Conservation (phyloP, 2,888 invertebrate genomes). For the Patella depressa region DNA sequence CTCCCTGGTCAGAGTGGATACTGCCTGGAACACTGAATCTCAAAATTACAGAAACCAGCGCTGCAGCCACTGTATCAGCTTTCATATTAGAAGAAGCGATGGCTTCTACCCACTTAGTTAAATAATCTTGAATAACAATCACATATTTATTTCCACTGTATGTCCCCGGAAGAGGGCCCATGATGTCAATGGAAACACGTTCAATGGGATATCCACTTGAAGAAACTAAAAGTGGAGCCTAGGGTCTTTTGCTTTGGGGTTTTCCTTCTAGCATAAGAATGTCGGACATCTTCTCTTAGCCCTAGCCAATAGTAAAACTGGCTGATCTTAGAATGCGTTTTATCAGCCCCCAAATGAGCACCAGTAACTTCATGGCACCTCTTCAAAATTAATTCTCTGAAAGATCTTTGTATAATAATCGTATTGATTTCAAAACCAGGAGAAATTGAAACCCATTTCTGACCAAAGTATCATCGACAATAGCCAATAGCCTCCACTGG, state of each 20-base stretch:
- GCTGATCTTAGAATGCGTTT: neutral
- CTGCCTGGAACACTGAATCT: neutral
- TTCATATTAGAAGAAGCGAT: neutral
- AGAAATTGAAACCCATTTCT: conserved; percentile 2
- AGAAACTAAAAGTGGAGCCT: neutral
- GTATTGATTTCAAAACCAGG: neutral
- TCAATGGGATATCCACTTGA: conserved; percentile 1
- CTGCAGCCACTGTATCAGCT: conserved; percentile 11
- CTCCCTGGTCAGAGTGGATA: too few relatives aligned
- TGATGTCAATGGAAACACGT: conserved; percentile 9
- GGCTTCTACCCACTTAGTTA: conserved; percentile 8
- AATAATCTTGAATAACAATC: conserved; percentile 8
- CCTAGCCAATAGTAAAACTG: neutral
- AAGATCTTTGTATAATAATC: neutral
- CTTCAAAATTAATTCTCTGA: neutral
- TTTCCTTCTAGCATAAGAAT: neutral
- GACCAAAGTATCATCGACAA: neutral
- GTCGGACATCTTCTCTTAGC: neutral
- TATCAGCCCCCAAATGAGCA: too few relatives aligned
- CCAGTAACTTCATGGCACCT: neutral
- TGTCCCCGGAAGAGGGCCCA: conserved; percentile 1
- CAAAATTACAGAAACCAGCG: neutral
- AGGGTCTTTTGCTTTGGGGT: neutral
- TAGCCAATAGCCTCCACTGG: neutral
- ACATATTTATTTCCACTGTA: conserved; percentile 5